A percentile compares a stretch with the other conserved stretches of the same genome.
Evolutionary conservation across 2,113 vertebrate genomes (phyloP).

Genomic region (Haplotaxodon microlepis): DNA sequence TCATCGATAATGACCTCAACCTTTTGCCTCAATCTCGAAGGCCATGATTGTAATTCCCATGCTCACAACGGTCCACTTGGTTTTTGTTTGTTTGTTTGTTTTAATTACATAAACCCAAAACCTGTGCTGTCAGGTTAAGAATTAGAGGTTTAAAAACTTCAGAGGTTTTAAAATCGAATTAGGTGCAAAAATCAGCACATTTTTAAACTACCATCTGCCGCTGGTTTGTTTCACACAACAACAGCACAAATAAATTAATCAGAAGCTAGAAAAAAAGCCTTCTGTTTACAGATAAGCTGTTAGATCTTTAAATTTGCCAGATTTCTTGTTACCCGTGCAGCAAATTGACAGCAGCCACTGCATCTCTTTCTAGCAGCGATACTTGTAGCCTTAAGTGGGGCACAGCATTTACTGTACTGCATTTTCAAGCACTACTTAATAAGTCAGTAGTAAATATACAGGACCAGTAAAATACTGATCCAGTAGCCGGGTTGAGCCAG

Average conservation of each 20-base stretch:
- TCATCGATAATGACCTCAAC: not conserved
- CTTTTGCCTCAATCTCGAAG: not conserved
- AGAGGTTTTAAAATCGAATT: not conserved
- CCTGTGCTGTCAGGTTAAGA: not conserved
- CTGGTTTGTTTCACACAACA: not conserved
- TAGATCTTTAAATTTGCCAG: not conserved
- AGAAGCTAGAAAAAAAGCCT: not conserved
- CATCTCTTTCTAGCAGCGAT: not conserved
- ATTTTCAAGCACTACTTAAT: not conserved
- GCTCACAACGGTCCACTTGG: not conserved
- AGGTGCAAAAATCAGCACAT: not conserved
- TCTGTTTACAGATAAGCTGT: not conserved
- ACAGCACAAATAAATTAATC: not conserved
- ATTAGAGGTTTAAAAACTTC: not conserved
- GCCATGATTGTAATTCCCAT: not conserved
- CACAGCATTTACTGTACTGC: not conserved
- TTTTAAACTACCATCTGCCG: not conserved
- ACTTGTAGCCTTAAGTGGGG: not conserved
- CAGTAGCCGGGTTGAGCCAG: not conserved
- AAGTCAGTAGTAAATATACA: not conserved
- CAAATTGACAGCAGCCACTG: not conserved
- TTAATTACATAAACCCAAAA: not conserved
- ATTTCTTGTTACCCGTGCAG: not conserved
- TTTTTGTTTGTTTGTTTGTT: not conserved
- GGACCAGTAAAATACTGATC: not conserved